These are phyloP conservation scores for Mesorhabditis belari DNA, from an alignment of 2,888 invertebrate genomes.

Conservation along the genomic window DNA sequence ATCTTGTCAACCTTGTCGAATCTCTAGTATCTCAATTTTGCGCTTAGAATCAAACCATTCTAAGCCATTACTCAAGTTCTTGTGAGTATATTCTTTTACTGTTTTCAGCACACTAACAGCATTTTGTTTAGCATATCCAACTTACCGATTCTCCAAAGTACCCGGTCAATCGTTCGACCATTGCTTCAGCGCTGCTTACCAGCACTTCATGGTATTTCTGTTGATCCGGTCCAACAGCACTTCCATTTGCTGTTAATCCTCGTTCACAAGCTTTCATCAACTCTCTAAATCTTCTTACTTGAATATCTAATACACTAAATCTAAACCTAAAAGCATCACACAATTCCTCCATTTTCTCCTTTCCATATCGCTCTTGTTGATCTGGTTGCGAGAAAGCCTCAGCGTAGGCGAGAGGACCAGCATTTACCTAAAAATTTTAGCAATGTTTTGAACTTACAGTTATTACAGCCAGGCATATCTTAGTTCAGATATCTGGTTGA, in stretches of 20 bases:
- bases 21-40: no score
- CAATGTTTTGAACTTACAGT: background rate
- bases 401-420: conserved; percentile 89
- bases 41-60: no score
- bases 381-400: conserved; percentile 74
- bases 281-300: conserved; percentile 62
- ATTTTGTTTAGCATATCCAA: no score
- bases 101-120: no score
- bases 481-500: no score
- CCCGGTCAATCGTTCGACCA: conserved; percentile 44
- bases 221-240: conserved; percentile 80
- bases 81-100: no score
- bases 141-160: conserved; percentile 40
- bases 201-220: conserved; percentile 83
- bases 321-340: conserved; percentile 37
- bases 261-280: conserved; percentile 83
- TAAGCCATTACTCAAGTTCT: no score
- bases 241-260: conserved; percentile 80
- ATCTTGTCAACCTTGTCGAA: no score
- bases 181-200: conserved; percentile 30
- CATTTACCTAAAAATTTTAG: conserved; percentile 63
- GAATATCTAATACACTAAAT: background rate
- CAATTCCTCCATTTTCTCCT: conserved; percentile 35
- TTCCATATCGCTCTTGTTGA: conserved; percentile 49
- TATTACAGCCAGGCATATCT: background rate